A percentile compares a stretch with the other conserved stretches of the same genome.
Conservation (phyloP, 2,797 vertebrate genomes). For the Sebastolobus altivelis region DNA sequence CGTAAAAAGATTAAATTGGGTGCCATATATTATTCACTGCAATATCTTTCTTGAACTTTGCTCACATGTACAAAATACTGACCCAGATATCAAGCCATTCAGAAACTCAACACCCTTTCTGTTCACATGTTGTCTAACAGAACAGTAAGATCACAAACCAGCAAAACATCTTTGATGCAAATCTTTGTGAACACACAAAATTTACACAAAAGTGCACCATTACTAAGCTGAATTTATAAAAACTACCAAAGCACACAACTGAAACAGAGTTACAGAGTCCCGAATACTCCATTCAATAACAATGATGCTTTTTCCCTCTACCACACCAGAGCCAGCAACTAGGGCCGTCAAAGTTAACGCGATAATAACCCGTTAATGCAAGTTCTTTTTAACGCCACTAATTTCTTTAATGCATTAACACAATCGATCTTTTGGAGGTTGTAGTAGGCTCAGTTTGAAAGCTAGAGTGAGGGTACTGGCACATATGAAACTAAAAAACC, state of each 20-base stretch:
- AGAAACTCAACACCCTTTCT: not conserved
- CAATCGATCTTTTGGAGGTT: too few relatives aligned
- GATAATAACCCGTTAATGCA: too few relatives aligned
- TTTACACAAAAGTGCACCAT: not conserved
- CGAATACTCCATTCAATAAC: not conserved
- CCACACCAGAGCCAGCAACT: not conserved
- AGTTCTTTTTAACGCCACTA: too few relatives aligned
- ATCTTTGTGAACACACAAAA: not conserved
- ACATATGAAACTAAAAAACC: too few relatives aligned
- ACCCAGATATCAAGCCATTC: not conserved
- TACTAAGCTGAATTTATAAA: not conserved
- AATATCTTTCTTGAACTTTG: slow-evolving; percentile 1
- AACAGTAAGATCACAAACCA: not conserved
- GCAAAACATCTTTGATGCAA: not conserved
- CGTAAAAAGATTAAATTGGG: not conserved
- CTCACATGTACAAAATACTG: not conserved
- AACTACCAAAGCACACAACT: not conserved
- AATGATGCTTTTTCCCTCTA: not conserved
- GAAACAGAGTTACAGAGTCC: not conserved
- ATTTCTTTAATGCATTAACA: too few relatives aligned
- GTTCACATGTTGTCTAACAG: not conserved
- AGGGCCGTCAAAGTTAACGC: too few relatives aligned
- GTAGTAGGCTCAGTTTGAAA: too few relatives aligned
- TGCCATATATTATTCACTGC: not conserved
- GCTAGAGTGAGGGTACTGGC: too few relatives aligned